These are phyloP conservation scores for Phaedon cochleariae DNA, from an alignment of 2,888 invertebrate species.

Conservation along the genomic window DNA sequence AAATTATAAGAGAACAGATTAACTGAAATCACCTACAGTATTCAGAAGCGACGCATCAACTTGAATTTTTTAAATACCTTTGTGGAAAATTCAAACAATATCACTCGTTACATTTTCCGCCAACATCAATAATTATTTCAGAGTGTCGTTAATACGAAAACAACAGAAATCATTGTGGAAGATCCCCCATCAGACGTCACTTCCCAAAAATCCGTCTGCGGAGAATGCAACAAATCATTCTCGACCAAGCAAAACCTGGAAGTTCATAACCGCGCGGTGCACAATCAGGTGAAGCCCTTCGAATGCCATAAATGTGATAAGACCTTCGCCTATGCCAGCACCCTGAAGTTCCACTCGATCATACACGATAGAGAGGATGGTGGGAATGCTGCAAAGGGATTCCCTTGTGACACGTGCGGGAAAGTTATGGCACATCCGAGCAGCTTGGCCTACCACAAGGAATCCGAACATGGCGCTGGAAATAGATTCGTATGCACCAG, in stretches of 20 bases:
- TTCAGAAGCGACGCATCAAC: too few relatives aligned
- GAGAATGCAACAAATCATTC: conserved; percentile 69
- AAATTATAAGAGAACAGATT: too few relatives aligned
- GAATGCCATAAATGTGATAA: conserved; percentile 69
- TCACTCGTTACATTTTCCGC: too few relatives aligned
- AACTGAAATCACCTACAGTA: too few relatives aligned
- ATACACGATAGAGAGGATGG: conserved; percentile 55
- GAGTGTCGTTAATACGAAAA: background rate
- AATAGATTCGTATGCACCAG: conserved; percentile 33
- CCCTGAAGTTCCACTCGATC: conserved; percentile 66
- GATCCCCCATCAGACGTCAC: background rate
- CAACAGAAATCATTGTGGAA: background rate
- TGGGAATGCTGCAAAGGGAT: conserved; percentile 51
- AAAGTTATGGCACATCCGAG: conserved; percentile 74
- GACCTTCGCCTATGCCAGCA: conserved; percentile 69
- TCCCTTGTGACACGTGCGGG: conserved; percentile 67
- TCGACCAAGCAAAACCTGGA: conserved; percentile 69
- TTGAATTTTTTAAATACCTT: too few relatives aligned
- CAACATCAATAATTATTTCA: background rate
- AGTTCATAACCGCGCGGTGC: conserved; percentile 68
- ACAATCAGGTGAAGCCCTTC: conserved; percentile 44
- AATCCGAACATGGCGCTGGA: conserved; percentile 64
- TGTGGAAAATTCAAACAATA: too few relatives aligned
- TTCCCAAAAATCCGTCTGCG: conserved; percentile 59
- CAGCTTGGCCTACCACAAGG: conserved; percentile 78